Base-by-base conservation (phyloP, 2,113 vertebrate species). In the Mustela lutreola region DNA sequence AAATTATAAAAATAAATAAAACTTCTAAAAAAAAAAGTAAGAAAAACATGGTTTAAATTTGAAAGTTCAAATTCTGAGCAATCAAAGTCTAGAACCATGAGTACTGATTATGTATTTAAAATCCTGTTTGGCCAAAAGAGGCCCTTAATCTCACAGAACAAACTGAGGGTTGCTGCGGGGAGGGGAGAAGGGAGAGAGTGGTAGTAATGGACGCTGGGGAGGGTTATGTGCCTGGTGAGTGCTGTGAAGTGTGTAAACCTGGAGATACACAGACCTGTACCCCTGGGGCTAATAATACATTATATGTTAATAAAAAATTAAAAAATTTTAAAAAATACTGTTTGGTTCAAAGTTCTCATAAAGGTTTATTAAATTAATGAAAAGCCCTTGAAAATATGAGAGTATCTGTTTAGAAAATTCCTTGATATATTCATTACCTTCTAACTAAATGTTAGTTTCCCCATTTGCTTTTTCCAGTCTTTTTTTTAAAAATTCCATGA, bases 371-470 rank as follows among this genome's bases (percentile, higher is more conserved):
- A 62, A 24, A 62, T 62, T 62, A 24, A 26, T 26, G 60, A 16
- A 71, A 79, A 42, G 0, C n/a, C 2, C 78, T 94, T 83, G 10
- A 85, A 91, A 94, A 96, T 62, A 79, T 71, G 53, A 21, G 22
- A 48, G 7, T 31, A 36, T 21, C 84, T 53, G 0, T 14, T 85
- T 78, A 53, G 48, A 91, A 73, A 89, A 19, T 21, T 42, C 78
- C 28, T 36, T 53, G 26, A 53, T 45, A 81, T 39, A 73, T 80
- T 92, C 2, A 91, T 88, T 65, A 89, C 0, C 0, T 93, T 79
- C 62, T 81, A 88, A 88, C 50, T 78, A 91, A 93, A 73, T 71
- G 45, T 92, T 75, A 48, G 21, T 56, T 89, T 91, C 9, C 11
- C 16, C 5, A 78, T 78, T 94, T 89, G 18, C 5, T 76, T 89